Evolutionary conservation across 2,888 invertebrate genomes (phyloP).

Genomic region (Lepidocyrtinus sp.): DNA sequence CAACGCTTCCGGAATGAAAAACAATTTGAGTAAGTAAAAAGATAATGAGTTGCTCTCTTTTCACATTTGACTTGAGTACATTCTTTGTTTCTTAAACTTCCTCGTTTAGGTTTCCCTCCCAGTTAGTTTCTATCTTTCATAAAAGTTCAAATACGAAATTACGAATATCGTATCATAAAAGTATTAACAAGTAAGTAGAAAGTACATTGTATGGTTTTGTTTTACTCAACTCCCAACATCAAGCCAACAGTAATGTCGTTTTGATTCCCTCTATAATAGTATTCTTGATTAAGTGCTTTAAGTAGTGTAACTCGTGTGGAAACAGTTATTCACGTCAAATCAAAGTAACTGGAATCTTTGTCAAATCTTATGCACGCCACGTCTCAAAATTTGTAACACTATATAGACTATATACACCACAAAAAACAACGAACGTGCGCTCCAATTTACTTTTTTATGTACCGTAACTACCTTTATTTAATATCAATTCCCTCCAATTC

Average conservation of each 20-base stretch:
- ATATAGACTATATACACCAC: too few relatives aligned
- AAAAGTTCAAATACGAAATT: slow-evolving; percentile 3
- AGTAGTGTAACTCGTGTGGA: too few relatives aligned
- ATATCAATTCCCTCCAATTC: too few relatives aligned
- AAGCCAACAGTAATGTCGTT: background rate
- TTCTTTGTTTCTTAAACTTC: background rate
- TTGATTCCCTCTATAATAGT: background rate
- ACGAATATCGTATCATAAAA: background rate
- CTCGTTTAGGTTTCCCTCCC: background rate
- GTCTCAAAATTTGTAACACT: too few relatives aligned
- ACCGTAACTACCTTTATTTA: too few relatives aligned
- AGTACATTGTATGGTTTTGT: background rate
- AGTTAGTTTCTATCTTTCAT: background rate
- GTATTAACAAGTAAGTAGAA: slow-evolving; percentile 10
- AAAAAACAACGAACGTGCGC: too few relatives aligned
- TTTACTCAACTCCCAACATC: background rate
- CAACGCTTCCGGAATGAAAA: background rate
- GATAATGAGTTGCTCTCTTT: background rate
- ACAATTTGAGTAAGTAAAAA: background rate
- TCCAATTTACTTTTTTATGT: too few relatives aligned
- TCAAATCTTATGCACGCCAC: too few relatives aligned
- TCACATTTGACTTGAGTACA: background rate
- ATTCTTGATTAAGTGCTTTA: too few relatives aligned
- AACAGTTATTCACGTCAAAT: background rate
- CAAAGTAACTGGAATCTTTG: background rate